phyloP scores from a whole-genome alignment of 2,113 vertebrate genomes.

The Tetrao urogallus region DNA sequence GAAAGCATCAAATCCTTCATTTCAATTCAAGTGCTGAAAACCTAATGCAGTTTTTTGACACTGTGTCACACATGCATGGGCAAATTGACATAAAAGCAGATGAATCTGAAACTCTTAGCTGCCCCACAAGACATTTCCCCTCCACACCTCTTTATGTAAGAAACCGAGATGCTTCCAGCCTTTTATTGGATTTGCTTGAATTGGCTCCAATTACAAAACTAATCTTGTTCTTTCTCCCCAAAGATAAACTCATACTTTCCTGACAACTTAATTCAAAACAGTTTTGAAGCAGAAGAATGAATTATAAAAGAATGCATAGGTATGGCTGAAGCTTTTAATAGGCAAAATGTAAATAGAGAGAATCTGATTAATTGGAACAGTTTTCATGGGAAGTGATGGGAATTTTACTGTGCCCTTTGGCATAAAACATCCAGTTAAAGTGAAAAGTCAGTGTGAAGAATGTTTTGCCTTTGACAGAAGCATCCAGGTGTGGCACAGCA shows the following conservation, averaged over 20 bases:
- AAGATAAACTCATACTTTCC: neutral
- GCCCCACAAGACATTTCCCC: neutral
- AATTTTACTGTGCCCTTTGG: neutral
- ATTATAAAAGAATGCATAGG: fast-evolving
- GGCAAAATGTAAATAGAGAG: neutral
- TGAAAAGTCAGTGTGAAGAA: neutral
- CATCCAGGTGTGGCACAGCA: neutral
- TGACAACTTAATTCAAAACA: neutral
- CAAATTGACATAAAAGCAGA: neutral
- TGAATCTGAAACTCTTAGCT: neutral
- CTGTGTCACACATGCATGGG: neutral
- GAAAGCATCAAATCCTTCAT: neutral
- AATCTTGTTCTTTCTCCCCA: neutral
- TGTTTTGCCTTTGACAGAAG: neutral
- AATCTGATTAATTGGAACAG: neutral
- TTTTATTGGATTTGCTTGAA: slow-evolving; percentile 27
- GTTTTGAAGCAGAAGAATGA: neutral
- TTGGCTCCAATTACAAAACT: slow-evolving; percentile 14
- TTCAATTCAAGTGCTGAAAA: neutral
- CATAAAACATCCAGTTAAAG: neutral
- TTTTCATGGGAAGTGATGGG: neutral
- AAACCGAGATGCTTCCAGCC: neutral
- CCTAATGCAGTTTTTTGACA: neutral
- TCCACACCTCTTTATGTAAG: neutral
- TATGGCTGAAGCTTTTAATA: neutral